Evolutionary conservation across 2,797 vertebrate species (phyloP), one percentile per base, ranked within the genome.

Genomic region (Tachyglossus aculeatus): DNA sequence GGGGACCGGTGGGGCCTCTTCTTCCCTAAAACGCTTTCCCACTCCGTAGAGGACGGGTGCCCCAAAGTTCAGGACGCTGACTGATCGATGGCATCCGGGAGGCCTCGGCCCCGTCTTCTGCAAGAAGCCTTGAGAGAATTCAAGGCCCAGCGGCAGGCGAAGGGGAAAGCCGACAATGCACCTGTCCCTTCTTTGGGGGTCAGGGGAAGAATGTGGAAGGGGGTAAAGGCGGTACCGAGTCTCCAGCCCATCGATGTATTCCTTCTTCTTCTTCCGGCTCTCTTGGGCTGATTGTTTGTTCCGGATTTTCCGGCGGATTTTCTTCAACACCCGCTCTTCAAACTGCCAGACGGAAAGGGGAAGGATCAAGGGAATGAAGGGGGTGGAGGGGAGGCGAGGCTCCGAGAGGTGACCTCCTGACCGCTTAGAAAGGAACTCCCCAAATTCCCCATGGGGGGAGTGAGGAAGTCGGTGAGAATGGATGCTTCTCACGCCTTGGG

Each of bases 281-380:
- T 98, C 97, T 77, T 98, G 97, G 34, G 97, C 97, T 0, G 97
- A 99, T 79, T 93, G 96, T 62, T 99, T 98, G 91, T 99, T 99
- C 19, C 97, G 92, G 78, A 99, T 99, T 92, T 99, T 99, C 78
- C 97, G 84, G 9, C 96, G 94, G 86, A 99, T 95, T 92, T 97
- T 99, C 88, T 98, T 99, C 86, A 98, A 90, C 78, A 96, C 85
- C 31, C 95, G 93, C 50, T 99, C 97, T 85, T 99, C 97, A 12
- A 92, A 93, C 97, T 98, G 85, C 24, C 7, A 2, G 13, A 57
- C 2, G 34, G 48, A 4, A 18, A 0, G 4, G 11, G 24, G 3
- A 9, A 1, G 11, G 4, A 0, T 2, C 1, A 0, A 4, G 21
- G 34, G 1, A 18, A 51, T 38, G 43, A 18, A 2, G 12, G 15